Percentiles rank a stretch among this genome's conserved stretches.
phyloP scores from a whole-genome alignment of 2,797 vertebrate genomes.

The Harpagifer antarcticus region DNA sequence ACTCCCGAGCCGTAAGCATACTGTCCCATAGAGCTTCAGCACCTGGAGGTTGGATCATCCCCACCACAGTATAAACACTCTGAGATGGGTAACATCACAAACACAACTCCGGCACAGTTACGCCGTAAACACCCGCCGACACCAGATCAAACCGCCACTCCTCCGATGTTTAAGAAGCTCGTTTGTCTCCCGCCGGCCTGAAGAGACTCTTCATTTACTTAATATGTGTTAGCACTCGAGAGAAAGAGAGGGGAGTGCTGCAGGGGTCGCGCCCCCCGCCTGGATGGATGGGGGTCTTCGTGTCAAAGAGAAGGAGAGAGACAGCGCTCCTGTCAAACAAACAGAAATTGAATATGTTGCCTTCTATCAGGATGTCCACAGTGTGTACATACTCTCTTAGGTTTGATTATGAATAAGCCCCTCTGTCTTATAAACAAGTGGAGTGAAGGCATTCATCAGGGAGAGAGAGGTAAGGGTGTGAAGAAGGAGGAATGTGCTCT shows the following conservation, averaged over 20 bases:
- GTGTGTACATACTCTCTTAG: slow-evolving; percentile 94
- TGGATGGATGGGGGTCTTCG: slow-evolving; percentile 96
- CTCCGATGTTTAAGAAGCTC: slow-evolving; percentile 91
- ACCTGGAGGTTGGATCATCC: slow-evolving; percentile 61
- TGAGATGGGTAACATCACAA: slow-evolving; percentile 69
- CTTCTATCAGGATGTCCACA: slow-evolving; percentile 92
- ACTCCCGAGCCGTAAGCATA: slow-evolving; percentile 39
- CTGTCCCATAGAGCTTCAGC: slow-evolving; percentile 51
- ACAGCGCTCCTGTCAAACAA: slow-evolving; percentile 98
- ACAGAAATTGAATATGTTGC: slow-evolving; percentile 94
- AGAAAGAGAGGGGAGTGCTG: slow-evolving; percentile 88
- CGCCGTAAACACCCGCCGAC: slow-evolving; percentile 91
- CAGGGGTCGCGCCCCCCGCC: slow-evolving; percentile 89
- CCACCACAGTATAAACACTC: slow-evolving; percentile 71
- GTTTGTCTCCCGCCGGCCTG: slow-evolving; percentile 91
- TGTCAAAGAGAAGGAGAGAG: slow-evolving; percentile 90
- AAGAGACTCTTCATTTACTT: slow-evolving; percentile 95
- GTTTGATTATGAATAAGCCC: slow-evolving; percentile 93
- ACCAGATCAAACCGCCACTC: slow-evolving; percentile 90
- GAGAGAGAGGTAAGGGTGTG: slow-evolving; percentile 90
- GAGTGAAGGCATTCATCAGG: slow-evolving; percentile 92
- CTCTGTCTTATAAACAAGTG: slow-evolving; percentile 93
- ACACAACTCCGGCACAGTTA: slow-evolving; percentile 50
- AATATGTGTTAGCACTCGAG: slow-evolving; percentile 95
- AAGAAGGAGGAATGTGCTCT: slow-evolving; percentile 88